Evolutionary conservation across 1,140 invertebrate genomes (phyloP).

Genomic region (Penaeus indicus): DNA sequence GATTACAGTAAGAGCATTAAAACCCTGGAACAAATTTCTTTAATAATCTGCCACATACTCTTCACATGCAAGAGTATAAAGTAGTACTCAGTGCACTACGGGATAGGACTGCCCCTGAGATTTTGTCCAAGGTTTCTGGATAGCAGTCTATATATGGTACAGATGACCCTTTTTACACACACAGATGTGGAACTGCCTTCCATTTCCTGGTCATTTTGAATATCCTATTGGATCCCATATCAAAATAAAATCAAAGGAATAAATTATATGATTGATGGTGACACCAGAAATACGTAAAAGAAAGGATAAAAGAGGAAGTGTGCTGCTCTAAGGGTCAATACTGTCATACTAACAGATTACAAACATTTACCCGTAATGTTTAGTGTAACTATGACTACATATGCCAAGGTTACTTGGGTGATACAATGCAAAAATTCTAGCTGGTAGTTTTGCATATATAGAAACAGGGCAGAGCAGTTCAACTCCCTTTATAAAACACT

Average conservation of each 20-base stretch:
- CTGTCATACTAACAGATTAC: slow-evolving; percentile 35
- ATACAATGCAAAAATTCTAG: slow-evolving; percentile 48
- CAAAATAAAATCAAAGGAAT: slow-evolving; percentile 19
- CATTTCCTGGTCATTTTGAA: no score
- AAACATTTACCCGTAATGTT: slow-evolving; percentile 46
- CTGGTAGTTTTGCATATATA: slow-evolving; percentile 48
- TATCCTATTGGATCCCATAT: not conserved
- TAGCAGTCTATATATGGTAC: no score
- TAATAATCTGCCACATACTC: not conserved
- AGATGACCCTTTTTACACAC: no score
- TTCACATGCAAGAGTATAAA: not conserved
- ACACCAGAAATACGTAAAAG: not conserved
- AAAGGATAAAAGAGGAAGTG: slow-evolving; percentile 22
- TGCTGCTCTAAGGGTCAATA: slow-evolving; percentile 26
- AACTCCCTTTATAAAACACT: slow-evolving; percentile 36
- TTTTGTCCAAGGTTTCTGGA: no score
- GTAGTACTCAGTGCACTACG: no score
- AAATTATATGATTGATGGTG: not conserved
- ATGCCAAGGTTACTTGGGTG: slow-evolving; percentile 42
- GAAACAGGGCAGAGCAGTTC: slow-evolving; percentile 41
- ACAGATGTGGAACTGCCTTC: no score
- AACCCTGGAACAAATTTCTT: slow-evolving; percentile 31
- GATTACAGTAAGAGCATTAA: slow-evolving; percentile 36
- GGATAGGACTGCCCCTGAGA: no score
- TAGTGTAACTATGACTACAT: slow-evolving; percentile 45